Evolutionary conservation across 2,888 invertebrate species (phyloP).

Genomic region (Synanthedon formicaeformis): DNA sequence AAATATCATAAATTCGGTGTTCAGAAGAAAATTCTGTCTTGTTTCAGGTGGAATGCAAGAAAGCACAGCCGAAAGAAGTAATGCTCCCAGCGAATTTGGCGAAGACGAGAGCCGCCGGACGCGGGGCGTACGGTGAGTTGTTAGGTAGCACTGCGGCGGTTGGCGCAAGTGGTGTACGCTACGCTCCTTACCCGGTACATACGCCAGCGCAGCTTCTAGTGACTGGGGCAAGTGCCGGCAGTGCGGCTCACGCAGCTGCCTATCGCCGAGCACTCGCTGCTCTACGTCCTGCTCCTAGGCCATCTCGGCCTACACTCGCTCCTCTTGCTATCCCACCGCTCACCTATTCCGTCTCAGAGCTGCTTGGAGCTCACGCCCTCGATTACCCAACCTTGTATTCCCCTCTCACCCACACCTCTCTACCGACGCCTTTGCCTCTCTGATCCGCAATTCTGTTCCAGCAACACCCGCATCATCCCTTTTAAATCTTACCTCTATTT

Average conservation of each 20-base stretch:
- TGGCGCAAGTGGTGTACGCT: constrained; percentile 71
- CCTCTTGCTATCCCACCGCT: constrained; percentile 54
- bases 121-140: constrained; percentile 98
- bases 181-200: constrained; percentile 73
- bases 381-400: constrained; percentile 79
- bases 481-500: constrained; percentile 21
- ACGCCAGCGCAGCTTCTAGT: constrained; percentile 61
- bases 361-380: constrained; percentile 76
- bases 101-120: constrained; percentile 94
- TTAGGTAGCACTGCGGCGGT: constrained; percentile 79
- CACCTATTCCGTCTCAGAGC: constrained; percentile 65
- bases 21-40: constrained; percentile 11
- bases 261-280: constrained; percentile 59
- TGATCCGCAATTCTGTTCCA: constrained; percentile 67
- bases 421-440: constrained; percentile 60
- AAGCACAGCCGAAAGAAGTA: constrained; percentile 99
- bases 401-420: constrained; percentile 77
- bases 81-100: constrained; percentile 98
- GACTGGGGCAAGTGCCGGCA: constrained; percentile 43
- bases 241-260: constrained; percentile 44
- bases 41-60: constrained; percentile 98
- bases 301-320: constrained; percentile 46
- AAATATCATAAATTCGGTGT: neutral
- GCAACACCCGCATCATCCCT: constrained; percentile 62
- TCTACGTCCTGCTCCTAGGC: constrained; percentile 51